Evolutionary conservation across 1,140 invertebrate genomes (phyloP), one percentile per base, ranked within the genome.

Genomic region (Notospermus geniculatus): DNA sequence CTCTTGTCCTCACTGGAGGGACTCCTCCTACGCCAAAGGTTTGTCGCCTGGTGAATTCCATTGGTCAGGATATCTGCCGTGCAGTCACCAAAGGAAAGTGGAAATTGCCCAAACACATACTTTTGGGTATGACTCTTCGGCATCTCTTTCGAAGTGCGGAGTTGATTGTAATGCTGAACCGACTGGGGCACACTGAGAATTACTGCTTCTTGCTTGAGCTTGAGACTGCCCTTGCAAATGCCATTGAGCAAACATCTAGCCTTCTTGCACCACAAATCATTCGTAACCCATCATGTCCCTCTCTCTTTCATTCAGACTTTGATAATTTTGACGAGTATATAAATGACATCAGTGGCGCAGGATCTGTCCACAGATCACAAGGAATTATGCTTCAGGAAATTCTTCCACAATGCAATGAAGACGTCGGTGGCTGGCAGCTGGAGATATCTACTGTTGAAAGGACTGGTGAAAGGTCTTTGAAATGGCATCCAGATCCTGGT

Each of bases 271-370:
- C 27, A 1, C 52, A 64, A 25, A 69, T 67, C 23, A n/a, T 65
- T 11, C 28, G 60, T n/a, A 29, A 64, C 27, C 50, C 63, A 13
- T 22, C 54, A 41, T 59, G 32, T 23, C 52, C 55, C 13, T 58
- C 63, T 22, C 29, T 64, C 15, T 65, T 69, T 30, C 65, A 69
- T 43, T 63, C 59, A 0, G 62, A 71, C 27, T 71, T 69, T 60
- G 69, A 71, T 52, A 71, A 69, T 29, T 70, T 69, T 58, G 69
- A 72, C 52, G 55, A 71, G 46, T 41, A 69, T 4, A 2, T 67
- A 4, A 71, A 65, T 43, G 54, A 45, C 30, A 5, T 71, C 7
- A 59, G 50, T 30, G 57, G 64, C 9, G 50, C 19, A 15, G 63
- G 36, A 1, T 68, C 54, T 57, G 60, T 71, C 1, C 65, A 68